Base-by-base conservation (phyloP, 2,888 invertebrate species). In the Drosophila barbarae region DNA sequence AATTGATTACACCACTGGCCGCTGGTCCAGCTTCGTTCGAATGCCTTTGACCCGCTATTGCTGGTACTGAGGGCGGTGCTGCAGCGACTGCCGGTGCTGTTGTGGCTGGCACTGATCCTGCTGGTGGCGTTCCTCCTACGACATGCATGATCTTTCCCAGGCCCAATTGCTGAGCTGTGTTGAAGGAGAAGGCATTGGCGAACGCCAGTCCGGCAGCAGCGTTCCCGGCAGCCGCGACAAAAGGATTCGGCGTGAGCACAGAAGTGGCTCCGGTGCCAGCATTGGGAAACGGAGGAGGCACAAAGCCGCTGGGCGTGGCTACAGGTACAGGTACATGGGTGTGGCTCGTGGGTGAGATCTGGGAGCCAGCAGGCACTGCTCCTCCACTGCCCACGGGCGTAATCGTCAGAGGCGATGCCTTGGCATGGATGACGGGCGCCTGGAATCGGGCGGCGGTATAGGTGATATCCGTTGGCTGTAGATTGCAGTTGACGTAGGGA, bases 231-330 rank as follows among this genome's bases (percentile, higher is more conserved):
- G 73, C 66, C 1, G 72, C 58, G 36, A 84, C 77, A 69, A 84
- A 86, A 10, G 87, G 86, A 71, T 86, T 88, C 30, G 87, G 84
- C 9, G 86, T 82, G 12, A 88, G 79, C 59, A 87, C 87, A 12
- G 88, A 79, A 10, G 78, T 56, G 18, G 63, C 54, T 34, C 44
- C 74, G 30, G 53, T 39, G 41, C 47, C 74, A 41, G 76, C 50
- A 67, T 64, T 73, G 36, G 77, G 72, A 73, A 86, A 87, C 34
- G 80, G 71, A 57, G 88, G 85, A 60, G 87, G 85, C 58, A 86
- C 77, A 71, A 87, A 87, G 49, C 87, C 85, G 68, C 85, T 84
- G 61, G 86, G 81, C 72, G 68, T 82, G 64, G 67, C 32, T 28
- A 44, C 64, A 44, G 65, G 35, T 64, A 64, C 81, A 72, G 84